A percentile compares a stretch with the other conserved stretches of the same genome.
Evolutionary conservation across 2,888 invertebrate genomes (phyloP).

Genomic region (Clusia tigrina): DNA sequence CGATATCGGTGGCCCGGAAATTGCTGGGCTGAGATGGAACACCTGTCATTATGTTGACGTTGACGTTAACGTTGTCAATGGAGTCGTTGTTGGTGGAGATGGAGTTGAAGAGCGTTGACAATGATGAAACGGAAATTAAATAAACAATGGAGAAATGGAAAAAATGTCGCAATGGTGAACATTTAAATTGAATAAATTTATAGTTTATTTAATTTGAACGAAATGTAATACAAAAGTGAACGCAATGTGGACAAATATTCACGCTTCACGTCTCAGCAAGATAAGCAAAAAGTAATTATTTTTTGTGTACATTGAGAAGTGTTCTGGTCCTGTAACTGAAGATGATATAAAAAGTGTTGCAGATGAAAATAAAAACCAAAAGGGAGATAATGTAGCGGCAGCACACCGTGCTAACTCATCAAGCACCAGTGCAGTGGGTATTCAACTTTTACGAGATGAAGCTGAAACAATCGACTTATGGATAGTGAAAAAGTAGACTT

Average conservation of each 20-base stretch:
- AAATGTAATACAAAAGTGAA: background rate
- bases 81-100: constrained; percentile 35
- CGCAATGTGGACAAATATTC: background rate
- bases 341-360: too few species aligned
- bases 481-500: too few species aligned
- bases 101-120: constrained; percentile 35
- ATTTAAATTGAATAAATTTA: constrained; percentile 50
- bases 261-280: too few species aligned
- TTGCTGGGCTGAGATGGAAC: constrained; percentile 96
- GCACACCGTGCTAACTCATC: too few species aligned
- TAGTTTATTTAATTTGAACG: background rate
- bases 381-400: too few species aligned
- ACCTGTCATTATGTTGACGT: constrained; percentile 67
- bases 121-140: constrained; percentile 57
- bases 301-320: too few species aligned
- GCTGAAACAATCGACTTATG: too few species aligned
- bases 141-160: constrained; percentile 24
- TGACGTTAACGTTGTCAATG: constrained; percentile 21
- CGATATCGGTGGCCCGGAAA: constrained; percentile 84
- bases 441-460: too few species aligned
- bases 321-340: too few species aligned
- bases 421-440: too few species aligned
- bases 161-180: background rate
- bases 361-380: too few species aligned
- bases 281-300: background rate